phyloP scores from a whole-genome alignment of 2,113 vertebrate species.

The Bostrychus sinensis region DNA sequence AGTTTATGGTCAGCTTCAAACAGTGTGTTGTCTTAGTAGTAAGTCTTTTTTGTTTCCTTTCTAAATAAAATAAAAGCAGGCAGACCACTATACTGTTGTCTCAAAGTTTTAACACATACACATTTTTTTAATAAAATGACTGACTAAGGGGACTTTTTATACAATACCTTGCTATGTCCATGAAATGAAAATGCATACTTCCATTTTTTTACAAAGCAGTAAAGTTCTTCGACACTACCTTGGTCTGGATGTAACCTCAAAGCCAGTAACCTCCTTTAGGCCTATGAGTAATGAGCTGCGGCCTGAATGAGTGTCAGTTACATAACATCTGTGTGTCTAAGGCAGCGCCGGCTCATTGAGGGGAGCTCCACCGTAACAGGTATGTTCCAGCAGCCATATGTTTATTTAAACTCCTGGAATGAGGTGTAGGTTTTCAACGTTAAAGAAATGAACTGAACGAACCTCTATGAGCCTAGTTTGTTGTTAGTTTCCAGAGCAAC shows the following conservation, averaged over 20 bases:
- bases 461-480: not conserved
- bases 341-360: conserved; percentile 35
- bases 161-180: no score
- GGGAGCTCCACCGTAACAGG: conserved; percentile 23
- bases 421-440: conserved; percentile 15
- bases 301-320: conserved; percentile 23
- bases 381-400: conserved; percentile 21
- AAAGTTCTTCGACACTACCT: no score
- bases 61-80: no score
- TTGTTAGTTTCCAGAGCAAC: not conserved
- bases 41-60: no score
- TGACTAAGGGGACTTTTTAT: no score
- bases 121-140: no score
- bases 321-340: conserved; percentile 52
- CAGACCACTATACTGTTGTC: no score
- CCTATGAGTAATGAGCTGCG: not conserved
- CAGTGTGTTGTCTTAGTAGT: no score
- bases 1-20: no score
- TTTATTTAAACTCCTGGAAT: conserved; percentile 46
- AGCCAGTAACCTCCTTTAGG: not conserved
- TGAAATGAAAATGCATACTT: no score
- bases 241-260: not conserved
- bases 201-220: not conserved
- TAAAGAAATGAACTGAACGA: conserved; percentile 4
- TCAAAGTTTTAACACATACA: no score